Evolutionary conservation across 1,140 invertebrate species (phyloP).

Genomic region (Eriosoma lanigerum): DNA sequence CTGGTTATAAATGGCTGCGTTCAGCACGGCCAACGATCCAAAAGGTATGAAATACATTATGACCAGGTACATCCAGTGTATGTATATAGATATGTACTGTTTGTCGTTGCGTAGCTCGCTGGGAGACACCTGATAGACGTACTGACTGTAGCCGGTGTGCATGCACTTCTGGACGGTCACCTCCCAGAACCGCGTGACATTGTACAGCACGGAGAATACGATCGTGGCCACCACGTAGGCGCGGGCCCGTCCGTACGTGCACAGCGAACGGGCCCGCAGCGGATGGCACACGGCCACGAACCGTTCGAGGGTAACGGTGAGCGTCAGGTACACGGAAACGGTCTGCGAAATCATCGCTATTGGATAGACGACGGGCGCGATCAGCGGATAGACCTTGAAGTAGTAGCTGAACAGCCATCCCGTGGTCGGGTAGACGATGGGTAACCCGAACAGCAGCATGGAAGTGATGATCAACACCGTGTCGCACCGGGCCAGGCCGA

Average conservation of each 20-base stretch:
- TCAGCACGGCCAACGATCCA: conserved; percentile 78
- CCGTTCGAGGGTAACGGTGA: conserved; percentile 92
- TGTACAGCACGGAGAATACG: conserved; percentile 82
- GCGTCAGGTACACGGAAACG: conserved; percentile 90
- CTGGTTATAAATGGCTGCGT: conserved; percentile 83
- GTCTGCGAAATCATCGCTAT: conserved; percentile 86
- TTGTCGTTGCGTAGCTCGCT: conserved; percentile 70
- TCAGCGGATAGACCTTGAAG: conserved; percentile 75
- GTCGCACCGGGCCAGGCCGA: conserved; percentile 87
- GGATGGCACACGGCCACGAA: conserved; percentile 97
- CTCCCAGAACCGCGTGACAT: conserved; percentile 71
- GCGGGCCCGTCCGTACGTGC: conserved; percentile 85
- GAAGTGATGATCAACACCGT: conserved; percentile 84
- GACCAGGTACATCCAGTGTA: conserved; percentile 88
- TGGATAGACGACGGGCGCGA: conserved; percentile 82
- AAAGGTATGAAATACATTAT: conserved; percentile 92
- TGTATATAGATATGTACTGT: conserved; percentile 82
- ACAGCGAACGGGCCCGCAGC: conserved; percentile 80
- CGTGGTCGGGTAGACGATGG: conserved; percentile 77
- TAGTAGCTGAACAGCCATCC: conserved; percentile 75
- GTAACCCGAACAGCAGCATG: conserved; percentile 82
- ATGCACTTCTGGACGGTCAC: conserved; percentile 55
- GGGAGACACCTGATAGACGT: conserved; percentile 71
- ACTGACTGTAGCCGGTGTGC: conserved; percentile 61
- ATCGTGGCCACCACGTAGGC: conserved; percentile 83